Conservation (phyloP, 2,113 vertebrate genomes). For the Melospiza georgiana region DNA sequence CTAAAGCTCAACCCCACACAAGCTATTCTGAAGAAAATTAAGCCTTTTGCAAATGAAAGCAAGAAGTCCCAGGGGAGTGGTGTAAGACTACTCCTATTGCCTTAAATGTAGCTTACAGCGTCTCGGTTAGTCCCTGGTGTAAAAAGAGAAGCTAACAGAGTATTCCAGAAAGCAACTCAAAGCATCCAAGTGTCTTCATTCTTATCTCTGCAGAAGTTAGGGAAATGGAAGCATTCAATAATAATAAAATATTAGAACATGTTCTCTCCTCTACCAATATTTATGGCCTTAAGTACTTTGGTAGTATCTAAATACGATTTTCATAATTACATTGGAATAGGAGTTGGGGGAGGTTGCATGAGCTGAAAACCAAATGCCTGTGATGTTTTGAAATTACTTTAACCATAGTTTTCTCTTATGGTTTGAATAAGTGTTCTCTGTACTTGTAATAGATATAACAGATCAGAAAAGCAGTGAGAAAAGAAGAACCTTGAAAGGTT, state of each 20-base stretch:
- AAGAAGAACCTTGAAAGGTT: background rate
- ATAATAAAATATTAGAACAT: background rate
- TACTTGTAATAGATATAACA: background rate
- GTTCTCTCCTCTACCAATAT: background rate
- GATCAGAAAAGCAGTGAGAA: background rate
- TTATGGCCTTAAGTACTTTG: background rate
- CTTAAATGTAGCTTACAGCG: background rate
- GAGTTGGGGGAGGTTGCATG: rapidly evolving
- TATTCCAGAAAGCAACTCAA: background rate
- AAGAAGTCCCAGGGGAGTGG: background rate
- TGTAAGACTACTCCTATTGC: background rate
- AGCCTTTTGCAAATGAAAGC: background rate
- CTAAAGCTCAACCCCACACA: background rate
- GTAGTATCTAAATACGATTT: background rate
- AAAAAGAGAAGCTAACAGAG: background rate
- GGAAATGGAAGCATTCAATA: background rate
- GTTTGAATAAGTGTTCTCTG: background rate
- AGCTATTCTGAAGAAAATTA: background rate
- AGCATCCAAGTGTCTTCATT: background rate
- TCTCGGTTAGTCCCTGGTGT: background rate
- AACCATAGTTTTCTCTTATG: background rate
- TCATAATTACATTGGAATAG: background rate
- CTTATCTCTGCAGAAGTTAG: background rate
- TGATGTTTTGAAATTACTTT: background rate
- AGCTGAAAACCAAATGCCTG: background rate